Conservation (phyloP, 2,888 invertebrate genomes). For the Lycia hirtaria region DNA sequence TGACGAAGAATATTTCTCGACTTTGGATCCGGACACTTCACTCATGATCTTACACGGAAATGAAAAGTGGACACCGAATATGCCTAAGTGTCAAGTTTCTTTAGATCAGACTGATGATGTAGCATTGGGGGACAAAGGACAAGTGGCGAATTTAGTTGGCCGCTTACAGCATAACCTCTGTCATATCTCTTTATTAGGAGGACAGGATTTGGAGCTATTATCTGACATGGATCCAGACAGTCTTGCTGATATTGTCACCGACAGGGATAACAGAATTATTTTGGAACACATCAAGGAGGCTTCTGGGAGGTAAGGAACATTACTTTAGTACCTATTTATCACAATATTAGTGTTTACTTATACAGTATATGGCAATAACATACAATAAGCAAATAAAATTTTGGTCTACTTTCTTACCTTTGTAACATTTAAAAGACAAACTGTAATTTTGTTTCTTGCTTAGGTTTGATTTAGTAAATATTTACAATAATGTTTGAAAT, state of each 20-base stretch:
- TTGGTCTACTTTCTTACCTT: no score
- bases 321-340: no score
- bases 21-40: slow-evolving; percentile 94
- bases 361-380: no score
- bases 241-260: slow-evolving; percentile 91
- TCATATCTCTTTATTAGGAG: slow-evolving; percentile 93
- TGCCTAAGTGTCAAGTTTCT: slow-evolving; percentile 87
- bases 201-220: slow-evolving; percentile 92
- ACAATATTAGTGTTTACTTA: not conserved
- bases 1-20: slow-evolving; percentile 97
- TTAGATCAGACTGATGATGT: slow-evolving; percentile 86
- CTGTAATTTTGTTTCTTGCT: no score
- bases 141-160: slow-evolving; percentile 91
- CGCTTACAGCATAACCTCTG: slow-evolving; percentile 92
- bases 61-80: slow-evolving; percentile 90
- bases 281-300: slow-evolving; percentile 93
- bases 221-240: slow-evolving; percentile 97
- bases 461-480: no score
- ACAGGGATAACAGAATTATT: slow-evolving; percentile 90
- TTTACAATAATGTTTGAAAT: no score
- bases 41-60: slow-evolving; percentile 92
- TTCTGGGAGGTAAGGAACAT: slow-evolving; percentile 87
- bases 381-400: no score
- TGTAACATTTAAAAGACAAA: no score
- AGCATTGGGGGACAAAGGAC: slow-evolving; percentile 79